These are phyloP conservation scores for Lithobates pipiens DNA, from an alignment of 2,797 vertebrate genomes.

Conservation along the genomic window DNA sequence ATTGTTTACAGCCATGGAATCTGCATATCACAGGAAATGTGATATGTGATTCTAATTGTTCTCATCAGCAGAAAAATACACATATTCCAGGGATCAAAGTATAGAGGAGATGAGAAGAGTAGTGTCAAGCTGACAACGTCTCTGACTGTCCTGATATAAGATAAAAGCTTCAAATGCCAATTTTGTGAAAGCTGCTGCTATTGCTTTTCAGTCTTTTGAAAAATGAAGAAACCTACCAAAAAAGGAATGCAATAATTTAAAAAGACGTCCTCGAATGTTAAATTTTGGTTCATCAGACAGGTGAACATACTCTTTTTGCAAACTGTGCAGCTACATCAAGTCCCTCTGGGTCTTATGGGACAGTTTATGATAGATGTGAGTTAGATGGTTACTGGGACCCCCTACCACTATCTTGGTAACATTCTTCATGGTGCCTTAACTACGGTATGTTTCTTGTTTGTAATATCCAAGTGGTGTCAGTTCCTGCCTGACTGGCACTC, in stretches of 20 bases:
- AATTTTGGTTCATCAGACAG: background rate
- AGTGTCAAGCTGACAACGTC: slow-evolving; percentile 27
- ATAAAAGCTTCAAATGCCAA: slow-evolving; percentile 29
- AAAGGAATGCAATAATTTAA: background rate
- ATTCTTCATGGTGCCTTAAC: too few relatives aligned
- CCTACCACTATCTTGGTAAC: too few relatives aligned
- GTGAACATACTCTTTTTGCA: too few relatives aligned
- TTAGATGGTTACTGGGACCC: too few relatives aligned
- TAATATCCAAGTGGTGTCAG: too few relatives aligned
- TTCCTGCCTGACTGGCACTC: too few relatives aligned
- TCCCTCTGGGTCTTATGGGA: too few relatives aligned
- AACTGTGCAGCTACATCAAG: too few relatives aligned
- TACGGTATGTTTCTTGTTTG: too few relatives aligned
- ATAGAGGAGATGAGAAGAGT: slow-evolving; percentile 15
- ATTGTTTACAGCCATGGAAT: background rate
- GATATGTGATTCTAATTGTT: slow-evolving; percentile 19
- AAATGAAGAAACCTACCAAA: background rate
- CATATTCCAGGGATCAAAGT: slow-evolving; percentile 1
- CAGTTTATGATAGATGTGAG: too few relatives aligned
- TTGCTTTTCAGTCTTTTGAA: background rate
- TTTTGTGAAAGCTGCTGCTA: background rate
- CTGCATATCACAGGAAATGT: slow-evolving; percentile 21
- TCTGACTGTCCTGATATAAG: slow-evolving; percentile 23
- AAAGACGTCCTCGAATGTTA: too few relatives aligned
- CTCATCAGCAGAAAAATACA: slow-evolving; percentile 2